phyloP scores from a whole-genome alignment of 2,113 vertebrate species.

The Melanocharis versteri region DNA sequence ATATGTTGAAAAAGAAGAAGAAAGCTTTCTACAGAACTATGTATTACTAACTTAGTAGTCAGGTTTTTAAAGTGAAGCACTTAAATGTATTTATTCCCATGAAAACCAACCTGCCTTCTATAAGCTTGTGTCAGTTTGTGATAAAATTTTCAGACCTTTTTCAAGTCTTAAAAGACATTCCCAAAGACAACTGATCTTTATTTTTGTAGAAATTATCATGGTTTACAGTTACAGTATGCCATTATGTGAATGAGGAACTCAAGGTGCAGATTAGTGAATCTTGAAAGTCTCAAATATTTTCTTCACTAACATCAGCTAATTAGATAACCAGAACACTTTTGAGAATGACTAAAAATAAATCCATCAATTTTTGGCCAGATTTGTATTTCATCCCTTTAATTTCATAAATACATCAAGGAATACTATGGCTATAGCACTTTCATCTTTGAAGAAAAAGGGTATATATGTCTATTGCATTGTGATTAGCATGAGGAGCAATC shows the following conservation, averaged over 20 bases:
- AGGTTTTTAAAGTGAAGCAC: neutral
- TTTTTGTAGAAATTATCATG: neutral
- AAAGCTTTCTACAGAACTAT: neutral
- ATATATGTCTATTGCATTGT: neutral
- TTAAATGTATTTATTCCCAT: neutral
- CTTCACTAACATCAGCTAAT: neutral
- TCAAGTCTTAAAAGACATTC: neutral
- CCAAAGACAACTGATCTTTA: neutral
- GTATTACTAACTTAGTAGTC: neutral
- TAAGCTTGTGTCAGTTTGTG: neutral
- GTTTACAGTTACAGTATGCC: neutral
- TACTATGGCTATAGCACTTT: neutral
- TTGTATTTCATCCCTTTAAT: neutral
- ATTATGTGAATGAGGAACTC: neutral
- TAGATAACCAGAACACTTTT: neutral
- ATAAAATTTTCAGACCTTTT: neutral
- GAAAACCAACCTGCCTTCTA: neutral
- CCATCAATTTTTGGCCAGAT: neutral
- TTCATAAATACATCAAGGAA: neutral
- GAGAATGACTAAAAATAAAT: neutral
- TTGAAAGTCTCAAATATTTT: neutral
- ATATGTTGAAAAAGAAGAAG: neutral
- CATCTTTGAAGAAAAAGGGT: neutral
- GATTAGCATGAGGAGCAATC: neutral
- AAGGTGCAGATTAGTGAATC: neutral